Evolutionary conservation across 2,113 vertebrate genomes (phyloP).

Genomic region (Alces alces): DNA sequence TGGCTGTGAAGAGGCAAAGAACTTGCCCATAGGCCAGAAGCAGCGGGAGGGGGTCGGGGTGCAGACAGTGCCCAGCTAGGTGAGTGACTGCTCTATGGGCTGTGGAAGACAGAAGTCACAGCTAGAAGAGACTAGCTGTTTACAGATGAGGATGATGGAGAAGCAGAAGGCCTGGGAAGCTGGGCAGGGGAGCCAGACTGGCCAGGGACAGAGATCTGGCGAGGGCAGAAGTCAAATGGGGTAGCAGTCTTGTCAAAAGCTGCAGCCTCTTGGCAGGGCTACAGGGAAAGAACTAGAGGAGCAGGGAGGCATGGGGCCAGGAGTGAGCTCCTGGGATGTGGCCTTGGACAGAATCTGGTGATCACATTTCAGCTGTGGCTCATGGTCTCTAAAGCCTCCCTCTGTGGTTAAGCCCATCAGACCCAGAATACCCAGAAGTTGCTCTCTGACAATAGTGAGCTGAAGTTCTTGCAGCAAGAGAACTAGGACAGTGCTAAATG

Average conservation of each 20-base stretch:
- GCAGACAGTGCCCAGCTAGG: neutral
- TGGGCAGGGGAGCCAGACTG: neutral
- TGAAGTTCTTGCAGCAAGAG: neutral
- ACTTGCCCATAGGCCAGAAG: neutral
- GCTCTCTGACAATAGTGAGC: neutral
- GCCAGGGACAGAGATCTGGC: neutral
- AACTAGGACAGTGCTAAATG: neutral
- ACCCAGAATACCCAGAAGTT: neutral
- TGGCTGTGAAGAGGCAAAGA: neutral
- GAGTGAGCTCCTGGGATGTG: constrained; percentile 10
- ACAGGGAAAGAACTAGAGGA: neutral
- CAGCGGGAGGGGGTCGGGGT: neutral
- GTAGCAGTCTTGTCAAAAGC: constrained; percentile 28
- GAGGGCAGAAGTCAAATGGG: constrained; percentile 45
- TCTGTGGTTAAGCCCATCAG: neutral
- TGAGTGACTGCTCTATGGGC: neutral
- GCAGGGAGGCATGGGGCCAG: neutral
- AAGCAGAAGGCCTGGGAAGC: neutral
- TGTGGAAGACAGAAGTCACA: neutral
- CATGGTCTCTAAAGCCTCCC: neutral
- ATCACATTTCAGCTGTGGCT: constrained; percentile 59
- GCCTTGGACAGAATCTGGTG: neutral
- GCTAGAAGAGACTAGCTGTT: neutral
- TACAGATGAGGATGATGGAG: neutral
- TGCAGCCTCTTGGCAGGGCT: constrained; percentile 15